Evolutionary conservation across 2,888 invertebrate genomes (phyloP), one percentile per base, ranked within the genome.

Genomic region (Oasisia sp.): DNA sequence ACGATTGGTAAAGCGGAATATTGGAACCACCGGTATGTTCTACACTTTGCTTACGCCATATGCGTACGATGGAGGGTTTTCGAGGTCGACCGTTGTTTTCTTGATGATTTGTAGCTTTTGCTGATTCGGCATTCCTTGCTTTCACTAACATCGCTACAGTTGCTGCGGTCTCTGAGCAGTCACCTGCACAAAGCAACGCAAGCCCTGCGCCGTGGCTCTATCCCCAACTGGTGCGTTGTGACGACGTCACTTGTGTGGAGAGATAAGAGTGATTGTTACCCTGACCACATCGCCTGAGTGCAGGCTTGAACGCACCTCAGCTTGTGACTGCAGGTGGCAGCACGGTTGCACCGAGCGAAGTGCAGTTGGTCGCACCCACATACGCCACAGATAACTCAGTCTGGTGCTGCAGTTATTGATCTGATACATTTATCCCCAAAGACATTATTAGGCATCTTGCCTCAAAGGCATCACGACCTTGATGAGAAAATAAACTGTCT

Each of bases 61-160:
- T 74, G 74, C 74, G 27, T 74, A 74, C 27, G 74, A 74, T 74
- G 74, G 74, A 27, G 74, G 74, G n/a, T 74, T 74, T 74, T 74
- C 5, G 74, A 19, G 74, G 74, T 74, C 27, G 7, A 74, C 74
- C 74, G 5, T 74, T 14, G 74, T 74, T 74, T 74, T 74, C 27
- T 74, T 74, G 74, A 74, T 74, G 74, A 74, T 74, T 74, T 74
- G n/a, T 74, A 74, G 74, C 74, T 74, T 74, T 74, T 74, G 27
- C 74, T 74, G 74, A 74, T 74, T 74, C 74, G 27, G 74, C 74
- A 74, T 74, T 74, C 74, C 74, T 74, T 74, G 74, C 74, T 74
- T 74, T 74, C 74, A 74, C 74, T 74, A 74, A 74, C 74, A 74
- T 27, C 4, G 74, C 74, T 74, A 27, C 74, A 74, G 74, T 27